These are phyloP conservation scores for Papio anubis DNA, from an alignment of 2,113 vertebrate species.

Conservation along the genomic window DNA sequence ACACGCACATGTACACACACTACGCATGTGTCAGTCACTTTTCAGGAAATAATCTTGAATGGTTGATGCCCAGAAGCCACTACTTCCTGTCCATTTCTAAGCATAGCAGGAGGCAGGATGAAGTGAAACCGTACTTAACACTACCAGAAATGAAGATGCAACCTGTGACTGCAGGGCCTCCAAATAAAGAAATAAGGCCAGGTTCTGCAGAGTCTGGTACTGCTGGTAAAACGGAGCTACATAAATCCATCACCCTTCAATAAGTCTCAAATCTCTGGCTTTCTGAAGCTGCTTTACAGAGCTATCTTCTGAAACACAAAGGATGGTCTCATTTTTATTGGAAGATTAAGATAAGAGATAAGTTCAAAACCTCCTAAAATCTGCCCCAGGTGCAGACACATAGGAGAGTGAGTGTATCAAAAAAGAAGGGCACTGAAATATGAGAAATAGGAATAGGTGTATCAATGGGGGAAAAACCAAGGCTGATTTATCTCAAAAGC, in stretches of 20 bases:
- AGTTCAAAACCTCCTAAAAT: conserved; percentile 65
- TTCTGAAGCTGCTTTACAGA: conserved; percentile 57
- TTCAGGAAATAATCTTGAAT: neutral
- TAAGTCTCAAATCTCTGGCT: conserved; percentile 41
- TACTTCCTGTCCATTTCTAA: neutral
- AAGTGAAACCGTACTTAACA: neutral
- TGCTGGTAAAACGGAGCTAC: neutral
- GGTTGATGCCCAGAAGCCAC: neutral
- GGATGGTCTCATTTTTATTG: conserved; percentile 54
- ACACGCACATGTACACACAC: neutral
- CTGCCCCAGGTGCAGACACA: conserved; percentile 33
- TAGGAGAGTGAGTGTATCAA: conserved; percentile 20
- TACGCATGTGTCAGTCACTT: neutral
- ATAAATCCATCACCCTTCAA: conserved; percentile 32
- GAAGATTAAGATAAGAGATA: conserved; percentile 68
- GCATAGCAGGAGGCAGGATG: neutral
- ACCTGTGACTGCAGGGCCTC: neutral
- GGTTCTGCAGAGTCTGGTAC: neutral
- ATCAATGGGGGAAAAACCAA: conserved; percentile 42
- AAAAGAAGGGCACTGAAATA: conserved; percentile 11
- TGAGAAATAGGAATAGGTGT: conserved; percentile 1
- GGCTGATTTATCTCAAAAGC: conserved; percentile 16
- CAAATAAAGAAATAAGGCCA: neutral
- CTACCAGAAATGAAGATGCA: neutral
- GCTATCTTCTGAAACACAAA: conserved; percentile 53